Percentiles rank a stretch among this genome's conserved stretches.
phyloP scores from a whole-genome alignment of 2,888 invertebrate species.

The Eupithecia dodoneata region DNA sequence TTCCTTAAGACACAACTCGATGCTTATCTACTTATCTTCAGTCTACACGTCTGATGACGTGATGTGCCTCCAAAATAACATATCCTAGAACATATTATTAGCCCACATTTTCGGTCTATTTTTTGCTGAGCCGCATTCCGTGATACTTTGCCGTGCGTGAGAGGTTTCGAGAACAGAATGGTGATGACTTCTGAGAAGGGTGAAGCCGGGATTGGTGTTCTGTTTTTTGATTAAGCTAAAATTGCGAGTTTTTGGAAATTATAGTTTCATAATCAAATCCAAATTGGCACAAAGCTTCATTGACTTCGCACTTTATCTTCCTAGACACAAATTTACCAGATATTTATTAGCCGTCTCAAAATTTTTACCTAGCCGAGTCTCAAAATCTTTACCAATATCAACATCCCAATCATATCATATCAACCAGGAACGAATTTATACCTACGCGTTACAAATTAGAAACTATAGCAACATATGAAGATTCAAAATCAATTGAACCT shows the following conservation, averaged over 20 bases:
- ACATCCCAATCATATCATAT: not conserved
- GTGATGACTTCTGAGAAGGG: constrained; percentile 38
- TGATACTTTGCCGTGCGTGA: constrained; percentile 37
- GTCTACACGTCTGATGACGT: constrained; percentile 38
- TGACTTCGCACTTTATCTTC: not conserved
- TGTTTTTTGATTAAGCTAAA: constrained; percentile 38
- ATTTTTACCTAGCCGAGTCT: not conserved
- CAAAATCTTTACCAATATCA: not conserved
- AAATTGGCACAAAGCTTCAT: not conserved
- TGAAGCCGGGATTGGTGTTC: constrained; percentile 32
- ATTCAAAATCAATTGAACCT: constrained; percentile 6
- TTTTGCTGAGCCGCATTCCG: constrained; percentile 46
- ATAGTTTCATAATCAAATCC: not conserved
- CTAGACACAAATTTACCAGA: not conserved
- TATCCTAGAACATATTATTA: constrained; percentile 48
- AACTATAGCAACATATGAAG: not conserved
- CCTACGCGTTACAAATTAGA: not conserved
- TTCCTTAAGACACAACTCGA: constrained; percentile 21
- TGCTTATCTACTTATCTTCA: constrained; percentile 33
- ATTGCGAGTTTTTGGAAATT: constrained; percentile 19
- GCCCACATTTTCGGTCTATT: constrained; percentile 44
- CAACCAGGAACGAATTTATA: not conserved
- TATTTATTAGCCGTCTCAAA: not conserved
- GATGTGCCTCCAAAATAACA: constrained; percentile 41
- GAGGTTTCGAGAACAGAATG: constrained; percentile 41